These are phyloP conservation scores for Seriola rivoliana DNA, from an alignment of 2,113 vertebrate species.

Conservation along the genomic window DNA sequence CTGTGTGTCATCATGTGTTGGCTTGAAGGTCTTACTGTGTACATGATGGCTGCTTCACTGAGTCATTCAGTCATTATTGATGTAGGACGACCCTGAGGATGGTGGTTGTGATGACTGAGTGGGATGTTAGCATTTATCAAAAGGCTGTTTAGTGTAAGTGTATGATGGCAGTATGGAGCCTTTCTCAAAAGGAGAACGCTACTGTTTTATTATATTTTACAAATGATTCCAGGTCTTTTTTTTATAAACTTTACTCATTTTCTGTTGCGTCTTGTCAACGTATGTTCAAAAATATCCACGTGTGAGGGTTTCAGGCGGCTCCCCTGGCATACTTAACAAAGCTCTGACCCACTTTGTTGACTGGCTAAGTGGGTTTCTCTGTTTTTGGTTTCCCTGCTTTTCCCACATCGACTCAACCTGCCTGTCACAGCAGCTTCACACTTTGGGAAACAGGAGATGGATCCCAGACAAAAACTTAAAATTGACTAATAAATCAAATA, in stretches of 20 bases:
- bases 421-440: background rate
- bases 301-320: slow-evolving; percentile 45
- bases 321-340: slow-evolving; percentile 58
- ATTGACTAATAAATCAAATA: background rate
- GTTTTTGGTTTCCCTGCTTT: slow-evolving; percentile 62
- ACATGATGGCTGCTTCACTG: slow-evolving; percentile 17
- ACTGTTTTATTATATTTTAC: background rate
- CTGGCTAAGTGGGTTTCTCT: slow-evolving; percentile 69
- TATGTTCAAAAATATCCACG: background rate
- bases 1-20: slow-evolving; percentile 23
- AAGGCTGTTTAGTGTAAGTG: background rate
- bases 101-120: slow-evolving; percentile 16
- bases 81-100: slow-evolving; percentile 23
- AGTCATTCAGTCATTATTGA: slow-evolving; percentile 46
- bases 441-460: background rate
- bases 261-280: background rate
- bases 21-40: slow-evolving; percentile 48
- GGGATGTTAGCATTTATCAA: slow-evolving; percentile 29
- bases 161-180: background rate
- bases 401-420: slow-evolving; percentile 19
- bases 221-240: background rate
- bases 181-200: background rate
- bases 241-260: background rate
- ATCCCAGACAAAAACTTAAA: background rate
- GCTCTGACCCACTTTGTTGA: slow-evolving; percentile 70